Evolutionary conservation across 2,797 vertebrate genomes (phyloP).

Genomic region (Mycteria americana): DNA sequence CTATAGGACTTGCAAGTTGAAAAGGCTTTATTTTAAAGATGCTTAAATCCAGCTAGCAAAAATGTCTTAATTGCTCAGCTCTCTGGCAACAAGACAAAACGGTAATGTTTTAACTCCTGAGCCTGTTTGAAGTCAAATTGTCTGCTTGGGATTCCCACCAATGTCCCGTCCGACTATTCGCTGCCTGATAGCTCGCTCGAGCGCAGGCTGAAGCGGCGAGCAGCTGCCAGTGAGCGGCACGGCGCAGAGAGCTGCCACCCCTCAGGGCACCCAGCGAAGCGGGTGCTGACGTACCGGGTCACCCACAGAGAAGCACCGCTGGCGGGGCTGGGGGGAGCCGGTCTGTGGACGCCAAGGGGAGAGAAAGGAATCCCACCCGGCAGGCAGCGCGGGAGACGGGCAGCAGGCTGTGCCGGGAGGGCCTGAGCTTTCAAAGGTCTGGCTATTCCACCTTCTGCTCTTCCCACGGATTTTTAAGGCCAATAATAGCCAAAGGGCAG

Average conservation of each 20-base stretch:
- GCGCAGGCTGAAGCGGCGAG: background rate
- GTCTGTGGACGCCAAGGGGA: background rate
- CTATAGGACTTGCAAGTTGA: background rate
- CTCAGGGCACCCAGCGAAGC: background rate
- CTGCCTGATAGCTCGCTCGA: background rate
- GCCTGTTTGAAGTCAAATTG: background rate
- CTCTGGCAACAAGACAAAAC: background rate
- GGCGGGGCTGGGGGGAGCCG: too few species aligned
- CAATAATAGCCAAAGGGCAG: background rate
- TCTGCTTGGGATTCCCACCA: background rate
- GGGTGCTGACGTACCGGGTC: fast-evolving
- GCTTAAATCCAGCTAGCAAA: background rate
- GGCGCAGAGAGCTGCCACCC: background rate
- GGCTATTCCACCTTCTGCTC: background rate
- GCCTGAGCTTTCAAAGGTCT: background rate
- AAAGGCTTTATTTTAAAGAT: background rate
- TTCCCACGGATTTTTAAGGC: background rate
- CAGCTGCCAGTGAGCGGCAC: background rate
- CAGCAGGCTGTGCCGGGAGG: background rate
- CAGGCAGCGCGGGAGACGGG: too few species aligned
- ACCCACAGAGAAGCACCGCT: background rate
- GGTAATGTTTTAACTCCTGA: background rate
- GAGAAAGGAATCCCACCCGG: background rate
- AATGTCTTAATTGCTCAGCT: background rate
- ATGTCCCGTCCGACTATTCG: fast-evolving